phyloP scores from a whole-genome alignment of 1,140 invertebrate genomes.

The Drosophila sulfurigaster region DNA sequence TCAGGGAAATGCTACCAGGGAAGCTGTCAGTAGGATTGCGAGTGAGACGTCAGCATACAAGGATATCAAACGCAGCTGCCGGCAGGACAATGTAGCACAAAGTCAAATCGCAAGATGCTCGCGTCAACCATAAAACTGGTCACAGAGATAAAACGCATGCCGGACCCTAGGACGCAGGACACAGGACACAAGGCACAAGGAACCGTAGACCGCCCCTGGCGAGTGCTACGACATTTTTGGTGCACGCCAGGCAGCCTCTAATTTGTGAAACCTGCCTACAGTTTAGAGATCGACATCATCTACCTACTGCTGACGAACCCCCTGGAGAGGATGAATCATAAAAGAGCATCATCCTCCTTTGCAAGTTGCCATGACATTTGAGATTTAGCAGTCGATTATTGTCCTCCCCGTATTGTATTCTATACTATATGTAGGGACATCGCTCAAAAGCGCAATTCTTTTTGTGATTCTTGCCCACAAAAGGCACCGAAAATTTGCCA shows the following conservation, averaged over 20 bases:
- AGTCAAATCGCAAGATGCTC: constrained; percentile 64
- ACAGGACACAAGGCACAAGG: constrained; percentile 5
- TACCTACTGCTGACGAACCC: constrained; percentile 8
- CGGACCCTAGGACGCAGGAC: constrained; percentile 28
- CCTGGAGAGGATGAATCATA: constrained; percentile 27
- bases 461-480: constrained; percentile 56
- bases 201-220: constrained; percentile 54
- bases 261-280: constrained; percentile 81
- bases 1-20: constrained; percentile 74
- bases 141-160: constrained; percentile 57
- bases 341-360: constrained; percentile 55
- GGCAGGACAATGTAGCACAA: constrained; percentile 58
- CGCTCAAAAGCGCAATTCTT: constrained; percentile 73
- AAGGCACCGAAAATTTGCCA: constrained; percentile 75
- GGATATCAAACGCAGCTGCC: constrained; percentile 68
- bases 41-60: constrained; percentile 68
- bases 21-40: constrained; percentile 54
- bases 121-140: constrained; percentile 73
- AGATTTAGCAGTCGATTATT: constrained; percentile 82
- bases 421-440: constrained; percentile 8
- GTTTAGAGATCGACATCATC: constrained; percentile 56
- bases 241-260: constrained; percentile 62
- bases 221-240: constrained; percentile 41
- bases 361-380: constrained; percentile 66
- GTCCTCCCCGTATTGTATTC: constrained; percentile 38